Evolutionary conservation across 2,113 vertebrate species (phyloP).

Genomic region (Cyanoderma ruficeps): DNA sequence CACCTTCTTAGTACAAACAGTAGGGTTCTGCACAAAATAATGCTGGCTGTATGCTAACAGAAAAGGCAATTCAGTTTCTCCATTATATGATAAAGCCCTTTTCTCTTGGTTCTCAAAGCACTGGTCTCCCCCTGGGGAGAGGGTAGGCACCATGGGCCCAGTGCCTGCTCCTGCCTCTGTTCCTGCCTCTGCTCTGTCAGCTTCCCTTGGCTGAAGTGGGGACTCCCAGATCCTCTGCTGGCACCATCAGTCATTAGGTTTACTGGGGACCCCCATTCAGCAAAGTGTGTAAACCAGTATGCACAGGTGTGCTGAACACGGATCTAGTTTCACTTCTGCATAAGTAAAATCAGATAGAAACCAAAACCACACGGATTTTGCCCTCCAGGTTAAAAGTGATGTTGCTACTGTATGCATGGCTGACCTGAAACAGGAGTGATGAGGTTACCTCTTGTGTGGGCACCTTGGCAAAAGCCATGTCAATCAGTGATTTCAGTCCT

Average conservation of each 20-base stretch:
- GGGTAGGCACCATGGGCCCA: no score
- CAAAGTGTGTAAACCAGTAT: neutral
- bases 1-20: neutral
- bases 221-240: neutral
- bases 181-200: neutral
- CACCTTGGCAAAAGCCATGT: neutral
- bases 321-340: neutral
- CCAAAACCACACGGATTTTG: neutral
- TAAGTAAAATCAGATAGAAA: neutral
- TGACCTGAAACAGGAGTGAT: neutral
- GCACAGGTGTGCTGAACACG: neutral
- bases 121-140: neutral
- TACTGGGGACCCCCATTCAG: neutral
- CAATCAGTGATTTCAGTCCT: neutral
- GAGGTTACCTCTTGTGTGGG: neutral
- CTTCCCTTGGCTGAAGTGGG: neutral
- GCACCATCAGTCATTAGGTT: neutral
- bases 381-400: neutral
- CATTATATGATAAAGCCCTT: neutral
- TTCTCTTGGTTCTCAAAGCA: neutral
- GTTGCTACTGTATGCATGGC: neutral
- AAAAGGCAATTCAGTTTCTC: neutral
- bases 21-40: neutral
- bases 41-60: neutral
- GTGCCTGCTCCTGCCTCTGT: rapidly evolving